These are phyloP conservation scores for Lepidurus arcticus DNA, from an alignment of 1,140 invertebrate species.

Conservation along the genomic window DNA sequence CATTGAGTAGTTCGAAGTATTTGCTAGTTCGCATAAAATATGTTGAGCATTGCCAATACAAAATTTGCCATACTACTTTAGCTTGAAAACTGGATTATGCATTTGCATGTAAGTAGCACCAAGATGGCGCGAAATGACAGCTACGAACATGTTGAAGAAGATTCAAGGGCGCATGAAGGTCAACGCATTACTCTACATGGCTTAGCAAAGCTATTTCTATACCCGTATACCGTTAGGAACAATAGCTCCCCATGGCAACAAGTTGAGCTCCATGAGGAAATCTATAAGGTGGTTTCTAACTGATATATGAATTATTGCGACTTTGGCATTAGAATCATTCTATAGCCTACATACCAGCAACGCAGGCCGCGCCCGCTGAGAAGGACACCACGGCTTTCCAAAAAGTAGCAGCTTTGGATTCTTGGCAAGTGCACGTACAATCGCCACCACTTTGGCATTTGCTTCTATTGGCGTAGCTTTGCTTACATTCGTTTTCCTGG, in stretches of 20 bases:
- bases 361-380: neutral
- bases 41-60: too few species aligned
- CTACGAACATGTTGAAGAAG: too few species aligned
- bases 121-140: too few species aligned
- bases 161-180: too few species aligned
- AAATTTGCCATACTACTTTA: too few species aligned
- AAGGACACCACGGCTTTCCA: slow-evolving; percentile 7
- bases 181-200: too few species aligned
- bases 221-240: neutral
- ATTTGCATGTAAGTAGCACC: too few species aligned
- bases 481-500: neutral
- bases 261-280: too few species aligned
- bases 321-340: neutral
- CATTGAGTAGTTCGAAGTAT: neutral
- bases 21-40: neutral
- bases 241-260: neutral
- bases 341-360: neutral
- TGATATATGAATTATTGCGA: neutral
- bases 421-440: slow-evolving; percentile 24
- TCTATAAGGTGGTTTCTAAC: neutral
- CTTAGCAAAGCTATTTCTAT: neutral
- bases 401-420: neutral
- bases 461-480: neutral
- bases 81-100: too few species aligned
- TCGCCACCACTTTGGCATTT: neutral